Evolutionary conservation across 2,113 vertebrate genomes (phyloP), one percentile per base, ranked within the genome.

Genomic region (Archilochus colubris): DNA sequence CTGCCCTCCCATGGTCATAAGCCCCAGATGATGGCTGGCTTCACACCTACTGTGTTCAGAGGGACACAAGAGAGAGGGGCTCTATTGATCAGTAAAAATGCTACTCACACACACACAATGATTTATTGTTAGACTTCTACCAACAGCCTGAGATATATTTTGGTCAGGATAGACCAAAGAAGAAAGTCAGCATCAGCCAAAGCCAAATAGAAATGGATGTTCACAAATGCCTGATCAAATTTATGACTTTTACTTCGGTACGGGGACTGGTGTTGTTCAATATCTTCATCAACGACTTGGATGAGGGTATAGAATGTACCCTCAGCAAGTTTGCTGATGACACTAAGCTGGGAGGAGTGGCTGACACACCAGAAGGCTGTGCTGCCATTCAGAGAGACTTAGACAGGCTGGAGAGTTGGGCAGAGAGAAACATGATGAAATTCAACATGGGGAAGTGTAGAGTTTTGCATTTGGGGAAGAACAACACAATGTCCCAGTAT

Each of bases 101-200:
- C 43, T 58, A 33, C 46, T 23, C 66, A 76, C 82, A 62, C 2
- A 2, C 48, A 50, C 38, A 2, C 30, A n/a, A n/a, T 33, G 30
- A 81, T 86, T 93, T 83, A 77, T 25, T 5, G 27, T 33, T 15
- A 11, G 2, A 46, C 25, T 33, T 74, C 53, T 76, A 62, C 72
- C 63, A 96, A 66, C 16, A 74, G 55, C 31, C 36, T 76, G 7
- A 93, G 63, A 63, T 55, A 3, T 55, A 48, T 43, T 94, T 93
- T 63, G 36, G 18, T 74, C 57, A 76, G 75, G 67, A 54, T 5
- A 86, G 36, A 38, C 8, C 36, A 38, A 30, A 94, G 85, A 73
- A 96, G 72, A 95, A 93, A 89, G 46, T 70, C 36, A 90, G 40
- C 88, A 81, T 70, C 85, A 93, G 58, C 59, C 17, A 63, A 63